phyloP scores from a whole-genome alignment of 2,888 invertebrate species.

The Rhagophthalmus giganteus region DNA sequence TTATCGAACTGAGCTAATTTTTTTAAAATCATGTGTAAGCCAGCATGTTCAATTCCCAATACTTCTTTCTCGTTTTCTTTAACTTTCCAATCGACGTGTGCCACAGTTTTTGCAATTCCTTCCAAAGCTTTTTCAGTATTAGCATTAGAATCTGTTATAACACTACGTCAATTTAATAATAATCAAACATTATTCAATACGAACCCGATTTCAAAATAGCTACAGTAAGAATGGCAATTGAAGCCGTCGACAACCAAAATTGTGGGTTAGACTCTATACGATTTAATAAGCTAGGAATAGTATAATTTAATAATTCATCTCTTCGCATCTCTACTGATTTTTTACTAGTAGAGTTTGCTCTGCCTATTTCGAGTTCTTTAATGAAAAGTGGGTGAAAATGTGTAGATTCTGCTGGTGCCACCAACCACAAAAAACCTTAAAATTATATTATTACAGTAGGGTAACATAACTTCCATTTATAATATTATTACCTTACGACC shows the following conservation, averaged over 20 bases:
- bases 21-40: conserved; percentile 75
- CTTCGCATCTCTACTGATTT: conserved; percentile 69
- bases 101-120: conserved; percentile 56
- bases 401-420: conserved; percentile 77
- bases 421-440: conserved; percentile 73
- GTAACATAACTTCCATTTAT: too few species aligned
- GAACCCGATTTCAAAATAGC: conserved; percentile 70
- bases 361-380: conserved; percentile 73
- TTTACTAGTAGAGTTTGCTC: conserved; percentile 71
- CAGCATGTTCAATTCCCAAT: conserved; percentile 71
- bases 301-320: conserved; percentile 63
- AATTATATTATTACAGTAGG: neutral
- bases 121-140: conserved; percentile 54
- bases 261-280: conserved; percentile 58
- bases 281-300: conserved; percentile 41
- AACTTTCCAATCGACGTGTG: conserved; percentile 61
- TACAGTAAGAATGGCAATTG: conserved; percentile 69
- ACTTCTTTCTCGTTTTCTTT: conserved; percentile 54
- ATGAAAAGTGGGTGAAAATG: conserved; percentile 84
- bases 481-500: conserved; percentile 73
- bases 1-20: conserved; percentile 69
- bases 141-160: conserved; percentile 40
- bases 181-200: neutral
- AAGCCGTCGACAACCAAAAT: conserved; percentile 70
- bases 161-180: neutral